Conservation (phyloP, 1,140 invertebrate species). For the Pachypsylla venusta region DNA sequence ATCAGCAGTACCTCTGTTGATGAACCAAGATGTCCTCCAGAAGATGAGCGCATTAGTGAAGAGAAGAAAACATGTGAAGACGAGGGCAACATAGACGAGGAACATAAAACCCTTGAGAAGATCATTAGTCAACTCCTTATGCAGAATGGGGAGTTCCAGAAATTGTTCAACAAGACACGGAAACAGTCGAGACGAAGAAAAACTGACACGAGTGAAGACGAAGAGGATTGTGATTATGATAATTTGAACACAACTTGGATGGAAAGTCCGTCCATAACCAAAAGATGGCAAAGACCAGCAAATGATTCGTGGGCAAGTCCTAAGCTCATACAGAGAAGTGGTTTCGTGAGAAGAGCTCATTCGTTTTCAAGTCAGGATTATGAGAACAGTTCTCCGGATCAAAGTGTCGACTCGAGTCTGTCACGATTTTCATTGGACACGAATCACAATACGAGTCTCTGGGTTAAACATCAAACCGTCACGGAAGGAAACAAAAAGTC, state of each 20-base stretch:
- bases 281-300: no score
- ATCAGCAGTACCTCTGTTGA: no score
- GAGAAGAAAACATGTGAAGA: no score
- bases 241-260: conserved; percentile 36
- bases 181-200: conserved; percentile 40
- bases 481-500: conserved; percentile 38
- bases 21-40: no score
- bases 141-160: conserved; percentile 69
- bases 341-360: conserved; percentile 21
- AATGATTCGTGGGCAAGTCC: neutral
- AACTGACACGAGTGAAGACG: conserved; percentile 35
- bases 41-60: no score
- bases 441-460: neutral
- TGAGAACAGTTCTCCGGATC: conserved; percentile 19
- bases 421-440: conserved; percentile 12
- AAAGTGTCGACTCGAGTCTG: conserved; percentile 12
- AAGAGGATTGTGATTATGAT: conserved; percentile 38
- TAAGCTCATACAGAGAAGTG: neutral
- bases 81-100: conserved; percentile 24
- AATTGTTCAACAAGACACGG: conserved; percentile 52
- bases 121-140: conserved; percentile 69
- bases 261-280: neutral
- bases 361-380: conserved; percentile 21
- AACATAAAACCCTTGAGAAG: conserved; percentile 47
- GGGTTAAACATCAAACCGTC: neutral